A percentile compares a stretch with the other conserved stretches of the same genome.
These are phyloP conservation scores for Archips xylosteana DNA, from an alignment of 2,888 invertebrate genomes.

Conservation along the genomic window DNA sequence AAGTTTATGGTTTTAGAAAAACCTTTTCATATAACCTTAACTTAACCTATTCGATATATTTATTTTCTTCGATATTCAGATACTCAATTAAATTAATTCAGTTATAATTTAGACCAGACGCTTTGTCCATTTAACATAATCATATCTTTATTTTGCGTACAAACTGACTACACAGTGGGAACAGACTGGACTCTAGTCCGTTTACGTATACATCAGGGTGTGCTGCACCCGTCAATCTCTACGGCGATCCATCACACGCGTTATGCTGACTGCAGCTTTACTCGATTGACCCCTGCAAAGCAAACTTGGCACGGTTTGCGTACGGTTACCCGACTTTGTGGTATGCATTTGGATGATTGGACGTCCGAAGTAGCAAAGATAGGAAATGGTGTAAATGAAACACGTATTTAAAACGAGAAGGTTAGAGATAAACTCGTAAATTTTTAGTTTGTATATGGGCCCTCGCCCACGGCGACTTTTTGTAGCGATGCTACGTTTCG, in stretches of 20 bases:
- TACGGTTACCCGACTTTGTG: slow-evolving; percentile 2
- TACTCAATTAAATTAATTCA: too few species aligned
- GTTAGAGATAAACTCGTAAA: not conserved
- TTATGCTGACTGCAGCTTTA: not conserved
- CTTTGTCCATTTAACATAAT: too few species aligned
- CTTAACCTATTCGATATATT: too few species aligned
- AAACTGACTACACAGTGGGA: not conserved
- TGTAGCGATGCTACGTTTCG: too few species aligned
- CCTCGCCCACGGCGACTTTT: too few species aligned
- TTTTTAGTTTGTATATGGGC: not conserved
- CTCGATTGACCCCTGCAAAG: not conserved
- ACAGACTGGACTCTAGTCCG: not conserved
- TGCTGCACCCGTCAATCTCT: not conserved
- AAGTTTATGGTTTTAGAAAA: too few species aligned
- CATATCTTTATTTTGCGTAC: not conserved
- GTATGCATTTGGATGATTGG: slow-evolving; percentile 20
- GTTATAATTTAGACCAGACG: too few species aligned
- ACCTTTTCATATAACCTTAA: too few species aligned
- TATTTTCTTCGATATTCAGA: too few species aligned
- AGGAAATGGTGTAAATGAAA: not conserved
- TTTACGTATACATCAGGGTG: slow-evolving; percentile 8
- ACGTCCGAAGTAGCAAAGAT: slow-evolving; percentile 2
- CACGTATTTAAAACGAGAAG: not conserved
- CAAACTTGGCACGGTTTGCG: slow-evolving; percentile 10
- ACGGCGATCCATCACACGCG: slow-evolving; percentile 1